Evolutionary conservation across 2,888 invertebrate species (phyloP).

Genomic region (Argynnis bischoffii): DNA sequence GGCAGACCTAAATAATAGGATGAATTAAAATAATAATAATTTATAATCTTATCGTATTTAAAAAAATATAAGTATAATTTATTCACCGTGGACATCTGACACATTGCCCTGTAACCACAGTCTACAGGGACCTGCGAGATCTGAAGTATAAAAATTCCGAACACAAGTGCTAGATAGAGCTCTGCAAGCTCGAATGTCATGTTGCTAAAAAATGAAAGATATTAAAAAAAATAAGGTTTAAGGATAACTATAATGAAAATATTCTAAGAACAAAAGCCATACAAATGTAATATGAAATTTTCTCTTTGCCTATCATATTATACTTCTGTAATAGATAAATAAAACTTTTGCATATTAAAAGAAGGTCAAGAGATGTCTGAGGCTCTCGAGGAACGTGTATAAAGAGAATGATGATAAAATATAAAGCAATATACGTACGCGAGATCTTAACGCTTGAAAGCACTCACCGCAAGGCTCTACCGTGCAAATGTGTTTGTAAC

Average conservation of each 20-base stretch:
- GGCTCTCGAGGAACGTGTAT: no score
- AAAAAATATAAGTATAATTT: not conserved
- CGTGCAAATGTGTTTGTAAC: no score
- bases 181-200: constrained; percentile 53
- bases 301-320: not conserved
- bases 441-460: no score
- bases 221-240: not conserved
- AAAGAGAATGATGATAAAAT: no score
- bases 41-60: not conserved
- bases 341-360: no score
- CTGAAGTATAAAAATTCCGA: constrained; percentile 59
- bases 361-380: no score
- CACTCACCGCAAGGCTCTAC: no score
- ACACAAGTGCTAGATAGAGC: constrained; percentile 62
- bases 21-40: not conserved
- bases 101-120: constrained; percentile 65
- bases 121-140: constrained; percentile 67
- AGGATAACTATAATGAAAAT: constrained; percentile 31
- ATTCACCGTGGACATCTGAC: constrained; percentile 53
- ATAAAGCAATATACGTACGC: no score
- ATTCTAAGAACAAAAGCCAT: no score
- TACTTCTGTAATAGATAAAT: not conserved
- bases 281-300: no score
- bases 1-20: constrained; percentile 28
- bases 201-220: constrained; percentile 32